Conservation (phyloP, 2,888 invertebrate species). For the Pachydiplax longipennis region DNA sequence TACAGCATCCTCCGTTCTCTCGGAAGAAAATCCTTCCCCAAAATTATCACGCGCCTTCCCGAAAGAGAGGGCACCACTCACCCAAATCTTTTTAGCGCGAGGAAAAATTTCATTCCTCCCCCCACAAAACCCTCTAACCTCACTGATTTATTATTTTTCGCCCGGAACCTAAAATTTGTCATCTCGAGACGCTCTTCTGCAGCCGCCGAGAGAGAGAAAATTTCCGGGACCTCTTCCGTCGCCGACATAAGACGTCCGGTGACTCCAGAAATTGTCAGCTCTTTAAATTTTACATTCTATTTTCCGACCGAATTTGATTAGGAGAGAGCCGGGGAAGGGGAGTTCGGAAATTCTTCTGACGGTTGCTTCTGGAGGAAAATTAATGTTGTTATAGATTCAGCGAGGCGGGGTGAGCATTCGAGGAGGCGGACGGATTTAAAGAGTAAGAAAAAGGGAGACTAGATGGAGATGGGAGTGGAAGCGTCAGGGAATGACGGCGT, state of each 20-base stretch:
- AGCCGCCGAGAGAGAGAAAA: background rate
- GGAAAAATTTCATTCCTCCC: background rate
- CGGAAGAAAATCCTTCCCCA: no score
- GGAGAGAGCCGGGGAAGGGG: background rate
- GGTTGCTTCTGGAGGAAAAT: conserved; percentile 33
- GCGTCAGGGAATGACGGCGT: background rate
- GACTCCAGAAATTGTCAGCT: conserved; percentile 28
- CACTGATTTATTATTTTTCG: conserved; percentile 37
- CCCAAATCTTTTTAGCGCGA: background rate
- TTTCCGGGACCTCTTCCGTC: background rate
- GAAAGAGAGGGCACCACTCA: background rate
- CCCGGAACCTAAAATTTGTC: conserved; percentile 28
- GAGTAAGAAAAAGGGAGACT: no score
- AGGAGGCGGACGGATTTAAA: background rate
- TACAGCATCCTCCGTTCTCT: background rate
- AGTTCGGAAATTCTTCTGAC: conserved; percentile 29
- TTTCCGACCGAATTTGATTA: conserved; percentile 30
- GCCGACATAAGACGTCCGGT: conserved; percentile 17
- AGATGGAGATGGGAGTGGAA: no score
- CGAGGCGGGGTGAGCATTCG: background rate
- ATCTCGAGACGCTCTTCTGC: conserved; percentile 10
- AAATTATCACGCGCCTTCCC: no score
- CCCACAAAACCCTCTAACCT: background rate
- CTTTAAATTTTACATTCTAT: conserved; percentile 43
- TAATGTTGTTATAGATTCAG: conserved; percentile 44